Base-by-base conservation (phyloP, 1,140 invertebrate species). In the Conopomorpha cramerella region DNA sequence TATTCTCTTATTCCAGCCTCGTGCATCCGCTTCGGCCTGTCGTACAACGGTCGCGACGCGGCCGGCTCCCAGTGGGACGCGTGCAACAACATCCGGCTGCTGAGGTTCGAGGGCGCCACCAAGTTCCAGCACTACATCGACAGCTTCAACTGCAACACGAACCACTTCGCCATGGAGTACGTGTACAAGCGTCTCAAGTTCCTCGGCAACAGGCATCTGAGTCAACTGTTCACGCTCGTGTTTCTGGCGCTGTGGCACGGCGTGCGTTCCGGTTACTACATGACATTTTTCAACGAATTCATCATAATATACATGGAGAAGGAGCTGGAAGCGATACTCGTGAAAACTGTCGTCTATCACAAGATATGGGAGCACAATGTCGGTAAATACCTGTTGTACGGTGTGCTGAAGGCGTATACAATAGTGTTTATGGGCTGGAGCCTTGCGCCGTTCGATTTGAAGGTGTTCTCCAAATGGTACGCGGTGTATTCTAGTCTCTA, bases 161-260 rank as follows among this genome's bases (percentile, higher is more conserved):
- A 97, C 74, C 79, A 86, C 15, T 98, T 95, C 91, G 89, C 92
- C 30, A 86, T 87, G 0, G 87, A 93, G 73, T 96, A 98, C 57
- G 79, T 98, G 27, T 98, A 94, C 65, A 98, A 97, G 64, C 79
- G 95, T 8, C 72, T 97, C 8, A 91, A 89, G 56, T 97, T 97
- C 66, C 74, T 98, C 1, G 89, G 90, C 13, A 95, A 91, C 62
- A 85, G 88, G 17, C 77, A 87, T n/a, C 67, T 90, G 3, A 96
- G 93, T 36, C 95, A 97, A 68, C 63, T 84, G 2, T 79, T 84
- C 0, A 91, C 94, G 0, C 73, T 98, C 11, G 27, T 86, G 0
- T 98, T 96, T 70, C 81, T 98, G 7, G 92, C 95, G 0, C 41
- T 96, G 0, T 98, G 95, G 95, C 95, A 98, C 63, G 95, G 95